Base-by-base conservation (phyloP, 2,888 invertebrate species). In the Pardosa pseudoannulata region DNA sequence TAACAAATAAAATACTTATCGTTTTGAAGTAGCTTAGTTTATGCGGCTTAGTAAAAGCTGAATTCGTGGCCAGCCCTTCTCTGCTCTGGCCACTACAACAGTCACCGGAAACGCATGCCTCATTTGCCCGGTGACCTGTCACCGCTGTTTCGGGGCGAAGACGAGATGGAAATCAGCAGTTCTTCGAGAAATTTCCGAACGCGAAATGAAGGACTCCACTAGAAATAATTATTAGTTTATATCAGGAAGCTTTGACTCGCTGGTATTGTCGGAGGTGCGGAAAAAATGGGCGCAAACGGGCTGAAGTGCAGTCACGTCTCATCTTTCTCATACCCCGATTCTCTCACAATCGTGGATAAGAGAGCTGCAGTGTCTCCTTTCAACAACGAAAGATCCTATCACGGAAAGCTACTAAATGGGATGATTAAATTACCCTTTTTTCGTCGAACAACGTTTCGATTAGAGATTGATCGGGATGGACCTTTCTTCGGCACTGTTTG, bases 71-170 rank as follows among this genome's bases (percentile, higher is more conserved):
- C 36, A 7, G 36, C 36, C 9, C 5, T 36, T 36, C 36, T 9
- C 36, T 9, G 5, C 36, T 36, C 6, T 9, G 36, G 9, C 36
- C 56, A 78, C 67, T 67, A 80, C 80, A 80, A 80, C 74, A 67
- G 73, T 27, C 39, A 80, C 80, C 80, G 80, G 80, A 80, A 80
- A 68, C 80, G 31, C 73, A 80, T 74, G 80, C 32, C 80, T 80
- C 80, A 80, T 80, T 80, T 80, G 50, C 73, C 65, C 23, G 29
- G 68, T 56, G 73, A 73, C 80, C 46, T 72, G 80, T 80, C 65
- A 80, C 46, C 16, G 71, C 62, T 31, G 9, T 31, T 31, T 28
- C 39, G 79, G 32, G 79, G 72, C 41, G 28, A 62, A 62, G 41
- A 32, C 65, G 27, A 72, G 79, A 79, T 79, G 32, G 46, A 65